Base-by-base conservation (phyloP, 2,113 vertebrate genomes). In the Ursus arctos region DNA sequence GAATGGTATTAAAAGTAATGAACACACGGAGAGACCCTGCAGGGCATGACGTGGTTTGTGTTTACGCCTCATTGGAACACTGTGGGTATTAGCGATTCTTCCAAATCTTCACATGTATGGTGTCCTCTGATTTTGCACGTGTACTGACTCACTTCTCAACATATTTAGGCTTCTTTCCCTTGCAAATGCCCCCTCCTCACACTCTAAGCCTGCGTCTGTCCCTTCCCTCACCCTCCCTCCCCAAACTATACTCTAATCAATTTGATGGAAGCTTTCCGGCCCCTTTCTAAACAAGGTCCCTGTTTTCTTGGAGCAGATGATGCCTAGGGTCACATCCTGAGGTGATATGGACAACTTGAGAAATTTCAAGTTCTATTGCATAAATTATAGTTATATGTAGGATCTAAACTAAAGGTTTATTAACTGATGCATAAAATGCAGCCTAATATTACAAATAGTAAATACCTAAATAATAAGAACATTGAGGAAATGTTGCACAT, bases 1-100 rank as follows among this genome's bases (percentile, higher is more conserved):
- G 51, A 97, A 91, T 3, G 69, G 83, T n/a, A 72, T 94, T 63
- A 74, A 95, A 93, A 95, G 74, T 59, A 94, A 85, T 79, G 74
- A 96, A 84, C 72, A 85, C 79, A 76, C 19, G 43, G 88, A 72
- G 40, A 96, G 71, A 85, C 43, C 61, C 88, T 49, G 12, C 26
- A 67, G 55, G 40, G 71, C 55, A 33, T 1, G 11, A 31, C 16
- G 47, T 71, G 61, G 19, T 53, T 91, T 96, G 65, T 22, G 74
- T 92, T 97, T 74, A 71, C 31, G 53, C 51, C 36, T 94, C 91
- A 84, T 6, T 81, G 79, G 31, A 95, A 93, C n/a, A 57, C 63
- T 55, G 63, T 4, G 24, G 83, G 43, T 59, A 51, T 71, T 69
- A 91, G 86, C 6, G 19, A 43, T 40, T 91, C 55, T 77, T 69